Percentiles rank a stretch among this genome's conserved stretches.
phyloP scores from a whole-genome alignment of 2,113 vertebrate genomes.

The Pelecanoides urinatrix region DNA sequence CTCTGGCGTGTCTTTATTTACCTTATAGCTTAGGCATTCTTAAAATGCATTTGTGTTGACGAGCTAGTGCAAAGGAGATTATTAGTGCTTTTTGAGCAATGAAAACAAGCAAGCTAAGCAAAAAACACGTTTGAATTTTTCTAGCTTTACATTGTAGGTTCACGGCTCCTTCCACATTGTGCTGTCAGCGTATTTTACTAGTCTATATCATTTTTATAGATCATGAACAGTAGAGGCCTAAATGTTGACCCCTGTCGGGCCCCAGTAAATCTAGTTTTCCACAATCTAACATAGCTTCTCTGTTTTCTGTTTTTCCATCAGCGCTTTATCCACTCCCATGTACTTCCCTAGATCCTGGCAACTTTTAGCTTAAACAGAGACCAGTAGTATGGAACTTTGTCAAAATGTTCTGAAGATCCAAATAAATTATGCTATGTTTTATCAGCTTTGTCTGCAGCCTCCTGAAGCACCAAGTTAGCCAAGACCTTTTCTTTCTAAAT shows the following conservation, averaged over 20 bases:
- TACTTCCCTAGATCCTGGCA: conserved; percentile 50
- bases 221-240: conserved; percentile 66
- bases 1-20: conserved; percentile 26
- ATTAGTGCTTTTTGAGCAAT: conserved; percentile 31
- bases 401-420: conserved; percentile 67
- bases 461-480: conserved; percentile 63
- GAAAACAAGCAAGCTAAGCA: conserved; percentile 49
- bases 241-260: conserved; percentile 64
- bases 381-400: conserved; percentile 68
- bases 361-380: conserved; percentile 65
- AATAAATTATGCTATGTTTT: conserved; percentile 68
- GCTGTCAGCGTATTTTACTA: conserved; percentile 68
- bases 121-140: conserved; percentile 50
- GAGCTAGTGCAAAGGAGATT: background rate
- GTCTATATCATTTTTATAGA: conserved; percentile 72
- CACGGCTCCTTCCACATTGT: conserved; percentile 43
- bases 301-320: conserved; percentile 64
- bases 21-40: conserved; percentile 43
- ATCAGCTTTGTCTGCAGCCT: conserved; percentile 68
- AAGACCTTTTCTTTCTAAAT: conserved; percentile 71
- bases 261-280: conserved; percentile 67
- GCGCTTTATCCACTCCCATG: conserved; percentile 58
- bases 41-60: conserved; percentile 28
- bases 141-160: conserved; percentile 39
- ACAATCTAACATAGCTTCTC: conserved; percentile 58